phyloP scores from a whole-genome alignment of 2,888 invertebrate species.

The Acanthoscelides obtectus region DNA sequence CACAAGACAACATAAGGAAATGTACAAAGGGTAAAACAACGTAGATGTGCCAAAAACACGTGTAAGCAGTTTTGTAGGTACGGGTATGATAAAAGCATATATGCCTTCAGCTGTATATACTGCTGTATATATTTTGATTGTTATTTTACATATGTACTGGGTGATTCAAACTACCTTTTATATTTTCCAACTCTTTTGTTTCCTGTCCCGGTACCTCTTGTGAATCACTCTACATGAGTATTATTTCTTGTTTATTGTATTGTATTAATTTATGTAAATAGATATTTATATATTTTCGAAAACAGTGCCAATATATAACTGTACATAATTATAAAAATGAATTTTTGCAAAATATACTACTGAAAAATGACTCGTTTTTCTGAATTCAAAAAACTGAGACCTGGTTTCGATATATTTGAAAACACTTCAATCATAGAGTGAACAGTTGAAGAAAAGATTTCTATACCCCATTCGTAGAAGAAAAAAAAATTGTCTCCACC shows the following conservation, averaged over 20 bases:
- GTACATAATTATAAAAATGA: slow-evolving; percentile 30
- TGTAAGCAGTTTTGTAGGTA: neutral
- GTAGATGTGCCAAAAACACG: neutral
- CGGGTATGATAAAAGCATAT: neutral
- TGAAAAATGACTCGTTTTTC: slow-evolving; percentile 7
- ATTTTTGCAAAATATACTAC: slow-evolving; percentile 34
- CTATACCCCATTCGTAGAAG: too few species aligned
- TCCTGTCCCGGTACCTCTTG: neutral
- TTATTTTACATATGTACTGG: neutral
- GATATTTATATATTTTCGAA: slow-evolving; percentile 42
- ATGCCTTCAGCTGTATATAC: neutral
- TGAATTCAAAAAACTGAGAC: too few species aligned
- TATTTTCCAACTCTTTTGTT: neutral
- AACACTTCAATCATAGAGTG: too few species aligned
- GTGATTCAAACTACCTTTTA: neutral
- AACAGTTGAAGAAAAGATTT: too few species aligned
- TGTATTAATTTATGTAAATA: slow-evolving; percentile 32
- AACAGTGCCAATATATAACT: slow-evolving; percentile 44
- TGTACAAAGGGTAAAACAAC: neutral
- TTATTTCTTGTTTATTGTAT: slow-evolving; percentile 41
- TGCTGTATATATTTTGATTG: neutral
- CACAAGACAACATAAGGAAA: neutral
- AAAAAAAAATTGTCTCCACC: too few species aligned
- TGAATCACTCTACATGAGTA: slow-evolving; percentile 27
- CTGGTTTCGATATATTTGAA: too few species aligned